Percentiles rank a stretch among this genome's conserved stretches.
Conservation (phyloP, 1,140 invertebrate species). For the Episyrphus balteatus region DNA sequence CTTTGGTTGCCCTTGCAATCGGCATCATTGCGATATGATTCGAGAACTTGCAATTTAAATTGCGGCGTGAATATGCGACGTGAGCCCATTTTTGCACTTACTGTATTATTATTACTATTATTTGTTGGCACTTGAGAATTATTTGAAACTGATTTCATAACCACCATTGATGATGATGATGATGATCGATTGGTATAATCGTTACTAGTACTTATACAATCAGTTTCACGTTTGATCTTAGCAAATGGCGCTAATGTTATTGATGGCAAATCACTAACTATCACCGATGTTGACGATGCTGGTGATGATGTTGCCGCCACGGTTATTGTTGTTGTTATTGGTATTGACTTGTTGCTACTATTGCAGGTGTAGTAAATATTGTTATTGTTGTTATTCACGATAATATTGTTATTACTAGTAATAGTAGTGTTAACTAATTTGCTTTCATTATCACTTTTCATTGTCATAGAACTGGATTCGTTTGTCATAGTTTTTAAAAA, state of each 20-base stretch:
- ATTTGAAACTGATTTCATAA: constrained; percentile 33
- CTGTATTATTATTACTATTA: constrained; percentile 32
- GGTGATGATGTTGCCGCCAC: no score
- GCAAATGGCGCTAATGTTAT: constrained; percentile 11
- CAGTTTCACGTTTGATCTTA: constrained; percentile 40
- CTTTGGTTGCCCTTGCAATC: constrained; percentile 77
- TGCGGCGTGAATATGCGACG: constrained; percentile 71
- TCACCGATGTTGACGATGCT: no score
- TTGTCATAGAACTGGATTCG: no score
- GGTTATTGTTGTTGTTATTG: no score
- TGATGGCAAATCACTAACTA: no score
- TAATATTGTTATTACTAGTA: no score
- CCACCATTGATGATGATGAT: constrained; percentile 29
- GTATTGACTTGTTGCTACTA: no score
- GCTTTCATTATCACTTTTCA: no score
- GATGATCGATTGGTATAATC: constrained; percentile 4
- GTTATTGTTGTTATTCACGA: no score
- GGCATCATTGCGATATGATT: constrained; percentile 68
- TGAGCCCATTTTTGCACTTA: constrained; percentile 52
- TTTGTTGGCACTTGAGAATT: constrained; percentile 7
- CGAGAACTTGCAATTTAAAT: constrained; percentile 75
- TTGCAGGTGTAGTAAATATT: no score
- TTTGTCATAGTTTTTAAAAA: no score
- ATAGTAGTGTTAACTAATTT: no score
- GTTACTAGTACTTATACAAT: constrained; percentile 25